Percentiles rank a stretch among this genome's conserved stretches.
Evolutionary conservation across 2,888 invertebrate genomes (phyloP).

Genomic region (Rhogogaster chlorosoma): DNA sequence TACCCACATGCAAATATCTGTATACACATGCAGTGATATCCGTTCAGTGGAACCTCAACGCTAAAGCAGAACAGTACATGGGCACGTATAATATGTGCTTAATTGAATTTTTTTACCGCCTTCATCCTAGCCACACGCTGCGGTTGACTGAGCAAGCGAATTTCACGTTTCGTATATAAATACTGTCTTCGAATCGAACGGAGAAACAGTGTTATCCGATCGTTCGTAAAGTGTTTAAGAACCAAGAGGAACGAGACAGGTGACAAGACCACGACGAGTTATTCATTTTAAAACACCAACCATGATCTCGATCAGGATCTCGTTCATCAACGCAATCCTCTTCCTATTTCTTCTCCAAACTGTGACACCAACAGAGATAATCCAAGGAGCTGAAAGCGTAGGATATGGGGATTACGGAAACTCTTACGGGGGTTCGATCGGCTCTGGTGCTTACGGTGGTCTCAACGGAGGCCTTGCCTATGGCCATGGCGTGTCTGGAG

Average conservation of each 20-base stretch:
- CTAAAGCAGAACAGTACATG: neutral
- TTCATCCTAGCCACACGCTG: neutral
- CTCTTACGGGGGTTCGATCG: slow-evolving; percentile 75
- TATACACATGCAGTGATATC: neutral
- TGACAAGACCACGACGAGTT: neutral
- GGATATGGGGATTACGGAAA: slow-evolving; percentile 69
- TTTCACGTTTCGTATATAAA: slow-evolving; percentile 22
- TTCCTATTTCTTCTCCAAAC: neutral
- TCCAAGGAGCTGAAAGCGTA: slow-evolving; percentile 51
- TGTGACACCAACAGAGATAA: neutral
- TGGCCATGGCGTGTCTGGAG: slow-evolving; percentile 60
- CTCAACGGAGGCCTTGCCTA: slow-evolving; percentile 75
- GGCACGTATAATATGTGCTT: neutral
- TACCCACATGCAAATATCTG: neutral
- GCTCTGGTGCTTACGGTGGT: slow-evolving; percentile 76
- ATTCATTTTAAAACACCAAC: neutral
- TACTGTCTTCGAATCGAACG: neutral
- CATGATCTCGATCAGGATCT: slow-evolving; percentile 12
- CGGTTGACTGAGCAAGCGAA: slow-evolving; percentile 29
- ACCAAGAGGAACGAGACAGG: neutral
- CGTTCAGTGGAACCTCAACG: neutral
- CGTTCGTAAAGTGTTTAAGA: neutral
- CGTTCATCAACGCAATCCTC: neutral
- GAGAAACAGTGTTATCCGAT: slow-evolving; percentile 8
- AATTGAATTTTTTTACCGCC: neutral